Percentiles rank a stretch among this genome's conserved stretches.
Evolutionary conservation across 2,888 invertebrate species (phyloP).

Genomic region (Octodonta nipae): DNA sequence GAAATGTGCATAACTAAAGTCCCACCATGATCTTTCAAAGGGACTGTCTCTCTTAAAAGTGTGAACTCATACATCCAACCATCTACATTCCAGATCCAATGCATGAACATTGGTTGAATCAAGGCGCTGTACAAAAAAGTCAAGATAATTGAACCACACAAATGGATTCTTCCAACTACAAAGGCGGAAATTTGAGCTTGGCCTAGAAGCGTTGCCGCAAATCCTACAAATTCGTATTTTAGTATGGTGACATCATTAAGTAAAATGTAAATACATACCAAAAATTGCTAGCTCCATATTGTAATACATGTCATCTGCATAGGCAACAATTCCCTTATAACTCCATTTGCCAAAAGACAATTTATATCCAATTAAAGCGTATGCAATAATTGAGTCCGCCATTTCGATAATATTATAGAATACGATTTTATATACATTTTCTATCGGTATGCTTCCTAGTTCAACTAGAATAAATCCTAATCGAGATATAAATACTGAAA

Average conservation of each 20-base stretch:
- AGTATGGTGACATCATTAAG: too few relatives aligned
- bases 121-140: constrained; percentile 23
- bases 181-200: constrained; percentile 29
- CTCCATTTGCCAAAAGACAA: constrained; percentile 26
- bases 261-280: too few relatives aligned
- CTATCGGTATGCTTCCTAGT: constrained; percentile 29
- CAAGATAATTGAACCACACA: constrained; percentile 17
- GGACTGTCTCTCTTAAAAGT: constrained; percentile 18
- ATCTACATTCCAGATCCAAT: constrained; percentile 29
- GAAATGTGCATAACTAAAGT: constrained; percentile 26
- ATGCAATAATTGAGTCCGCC: constrained; percentile 24
- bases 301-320: constrained; percentile 6
- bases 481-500: constrained; percentile 18
- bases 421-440: constrained; percentile 30
- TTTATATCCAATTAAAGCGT: constrained; percentile 24
- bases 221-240: too few relatives aligned
- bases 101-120: constrained; percentile 28
- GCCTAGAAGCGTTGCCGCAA: constrained; percentile 25
- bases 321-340: constrained; percentile 19
- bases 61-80: constrained; percentile 28
- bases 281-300: constrained; percentile 8
- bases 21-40: constrained; percentile 27
- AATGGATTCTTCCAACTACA: constrained; percentile 26
- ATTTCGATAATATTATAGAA: constrained; percentile 31
- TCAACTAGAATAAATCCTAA: constrained; percentile 24